Conservation (phyloP, 2,113 vertebrate species). For the Tamias sibiricus region DNA sequence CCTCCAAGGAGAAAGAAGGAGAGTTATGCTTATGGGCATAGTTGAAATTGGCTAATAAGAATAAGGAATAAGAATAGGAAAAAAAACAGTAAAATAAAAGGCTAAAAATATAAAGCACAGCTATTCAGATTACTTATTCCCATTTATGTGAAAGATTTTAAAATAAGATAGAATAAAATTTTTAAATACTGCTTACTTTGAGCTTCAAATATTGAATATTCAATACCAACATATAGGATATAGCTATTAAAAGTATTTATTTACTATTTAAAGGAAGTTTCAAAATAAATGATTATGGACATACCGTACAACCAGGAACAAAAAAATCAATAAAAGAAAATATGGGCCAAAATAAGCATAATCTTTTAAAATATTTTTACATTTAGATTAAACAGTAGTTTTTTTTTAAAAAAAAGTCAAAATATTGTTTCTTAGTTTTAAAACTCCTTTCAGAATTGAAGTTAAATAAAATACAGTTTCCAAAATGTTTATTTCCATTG, state of each 20-base stretch:
- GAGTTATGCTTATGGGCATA: background rate
- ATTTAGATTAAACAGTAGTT: slow-evolving; percentile 47
- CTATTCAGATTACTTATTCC: background rate
- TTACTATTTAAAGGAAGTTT: background rate
- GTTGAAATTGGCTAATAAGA: background rate
- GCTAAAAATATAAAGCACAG: background rate
- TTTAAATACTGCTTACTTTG: background rate
- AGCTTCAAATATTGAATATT: background rate
- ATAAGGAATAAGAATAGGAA: background rate
- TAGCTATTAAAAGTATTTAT: background rate
- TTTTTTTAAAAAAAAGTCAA: slow-evolving; percentile 8
- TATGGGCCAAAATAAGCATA: slow-evolving; percentile 11
- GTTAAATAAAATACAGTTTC: slow-evolving; percentile 25
- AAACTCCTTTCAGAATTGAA: slow-evolving; percentile 35
- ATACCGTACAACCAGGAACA: background rate
- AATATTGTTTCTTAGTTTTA: background rate
- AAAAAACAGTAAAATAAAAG: background rate
- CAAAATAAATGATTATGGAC: slow-evolving; percentile 8
- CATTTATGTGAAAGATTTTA: background rate
- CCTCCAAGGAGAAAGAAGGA: background rate
- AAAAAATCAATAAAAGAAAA: slow-evolving; percentile 46
- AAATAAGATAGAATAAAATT: background rate
- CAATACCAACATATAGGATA: background rate
- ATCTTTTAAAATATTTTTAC: slow-evolving; percentile 1
- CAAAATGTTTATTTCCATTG: slow-evolving; percentile 10